Percentiles rank a stretch among this genome's conserved stretches.
Evolutionary conservation across 1,140 invertebrate genomes (phyloP).

Genomic region (Neomicropteryx cornuta): DNA sequence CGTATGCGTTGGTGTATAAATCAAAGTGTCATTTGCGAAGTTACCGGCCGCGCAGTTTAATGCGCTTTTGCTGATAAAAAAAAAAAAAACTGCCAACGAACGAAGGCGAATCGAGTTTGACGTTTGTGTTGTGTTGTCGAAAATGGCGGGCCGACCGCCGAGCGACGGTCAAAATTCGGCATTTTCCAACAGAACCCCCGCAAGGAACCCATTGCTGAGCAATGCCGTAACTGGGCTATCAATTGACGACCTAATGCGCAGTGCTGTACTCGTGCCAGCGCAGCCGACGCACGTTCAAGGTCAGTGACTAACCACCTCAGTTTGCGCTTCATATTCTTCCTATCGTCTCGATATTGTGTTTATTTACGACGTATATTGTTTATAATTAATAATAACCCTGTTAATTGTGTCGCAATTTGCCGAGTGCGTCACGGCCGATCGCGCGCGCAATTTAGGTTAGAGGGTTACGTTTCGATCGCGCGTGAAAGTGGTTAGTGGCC

Average conservation of each 20-base stretch:
- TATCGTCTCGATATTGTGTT: neutral
- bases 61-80: no score
- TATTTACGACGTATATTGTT: neutral
- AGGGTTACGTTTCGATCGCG: neutral
- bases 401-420: neutral
- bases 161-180: no score
- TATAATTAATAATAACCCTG: neutral
- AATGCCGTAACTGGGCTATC: constrained; percentile 32
- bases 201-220: constrained; percentile 35
- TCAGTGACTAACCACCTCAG: neutral
- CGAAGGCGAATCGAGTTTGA: no score
- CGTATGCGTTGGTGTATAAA: no score
- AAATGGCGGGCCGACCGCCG: no score
- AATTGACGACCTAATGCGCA: constrained; percentile 35
- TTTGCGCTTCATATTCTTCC: neutral
- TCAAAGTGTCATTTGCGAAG: no score
- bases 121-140: no score
- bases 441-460: neutral
- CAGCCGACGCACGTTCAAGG: neutral
- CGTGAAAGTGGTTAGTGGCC: no score
- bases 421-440: neutral
- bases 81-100: no score
- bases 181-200: constrained; percentile 24
- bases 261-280: constrained; percentile 32
- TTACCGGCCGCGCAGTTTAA: no score